Percentiles rank a stretch among this genome's conserved stretches.
These are phyloP conservation scores for Rhopilema esculentum DNA, from an alignment of 30 jellyfish, hydroid and myxozoan species.

Conservation along the genomic window DNA sequence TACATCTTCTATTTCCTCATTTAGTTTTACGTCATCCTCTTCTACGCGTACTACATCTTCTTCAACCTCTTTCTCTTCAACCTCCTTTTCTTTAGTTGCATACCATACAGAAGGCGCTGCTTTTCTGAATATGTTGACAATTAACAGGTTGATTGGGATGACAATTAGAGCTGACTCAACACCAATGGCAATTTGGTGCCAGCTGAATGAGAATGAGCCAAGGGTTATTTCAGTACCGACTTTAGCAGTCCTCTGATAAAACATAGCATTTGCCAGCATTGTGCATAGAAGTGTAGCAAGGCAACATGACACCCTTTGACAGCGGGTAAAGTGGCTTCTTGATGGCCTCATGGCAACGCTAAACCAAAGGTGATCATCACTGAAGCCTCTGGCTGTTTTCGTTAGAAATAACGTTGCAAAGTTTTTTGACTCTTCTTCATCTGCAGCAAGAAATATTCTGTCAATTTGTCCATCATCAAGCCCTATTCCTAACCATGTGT, in stretches of 20 bases:
- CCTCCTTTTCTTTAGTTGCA: background rate
- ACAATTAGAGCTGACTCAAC: constrained; percentile 79
- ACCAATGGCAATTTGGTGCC: constrained; percentile 80
- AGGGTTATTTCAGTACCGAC: constrained; percentile 42
- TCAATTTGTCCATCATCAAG: constrained; percentile 62
- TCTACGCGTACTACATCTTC: background rate
- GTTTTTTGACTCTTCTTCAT: constrained; percentile 36
- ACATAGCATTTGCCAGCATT: constrained; percentile 89
- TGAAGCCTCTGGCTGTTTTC: constrained; percentile 75
- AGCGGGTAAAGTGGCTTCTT: constrained; percentile 78
- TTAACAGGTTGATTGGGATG: constrained; percentile 70
- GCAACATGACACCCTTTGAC: constrained; percentile 88
- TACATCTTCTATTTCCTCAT: no score
- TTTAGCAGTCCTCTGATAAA: constrained; percentile 24
- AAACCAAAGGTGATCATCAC: constrained; percentile 92
- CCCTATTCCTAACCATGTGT: constrained; percentile 77
- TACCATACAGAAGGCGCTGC: constrained; percentile 30
- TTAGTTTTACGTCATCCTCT: background rate
- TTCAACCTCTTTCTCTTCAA: background rate
- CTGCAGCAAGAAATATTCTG: constrained; percentile 61
- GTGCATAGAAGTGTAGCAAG: constrained; percentile 67
- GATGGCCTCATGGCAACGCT: constrained; percentile 78
- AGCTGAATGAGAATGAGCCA: constrained; percentile 54
- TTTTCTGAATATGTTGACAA: constrained; percentile 70
- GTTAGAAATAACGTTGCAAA: constrained; percentile 72